Percentiles rank a stretch among this genome's conserved stretches.
Conservation (phyloP, 2,888 invertebrate species). For the Orchesellides sinensis region DNA sequence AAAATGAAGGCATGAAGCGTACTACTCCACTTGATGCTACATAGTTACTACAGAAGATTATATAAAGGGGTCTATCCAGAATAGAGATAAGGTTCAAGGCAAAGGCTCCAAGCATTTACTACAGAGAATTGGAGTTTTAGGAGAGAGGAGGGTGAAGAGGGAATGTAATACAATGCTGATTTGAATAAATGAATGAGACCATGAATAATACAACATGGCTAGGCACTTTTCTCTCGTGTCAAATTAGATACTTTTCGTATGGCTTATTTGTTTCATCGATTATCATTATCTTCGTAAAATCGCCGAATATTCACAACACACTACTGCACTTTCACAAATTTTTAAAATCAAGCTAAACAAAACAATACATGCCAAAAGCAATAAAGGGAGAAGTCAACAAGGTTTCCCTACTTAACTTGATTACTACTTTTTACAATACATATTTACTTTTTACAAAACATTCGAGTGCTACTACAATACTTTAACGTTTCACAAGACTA, state of each 20-base stretch:
- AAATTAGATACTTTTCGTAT: slow-evolving; percentile 22
- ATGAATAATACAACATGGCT: slow-evolving; percentile 44
- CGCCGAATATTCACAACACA: no score
- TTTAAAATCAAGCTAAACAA: no score
- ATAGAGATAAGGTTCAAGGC: neutral
- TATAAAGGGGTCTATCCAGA: neutral
- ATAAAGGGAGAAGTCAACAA: no score
- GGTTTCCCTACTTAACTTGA: no score
- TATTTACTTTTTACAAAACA: no score
- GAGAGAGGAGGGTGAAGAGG: neutral
- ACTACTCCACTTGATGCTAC: no score
- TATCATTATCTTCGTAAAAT: slow-evolving; percentile 16
- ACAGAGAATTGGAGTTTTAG: no score
- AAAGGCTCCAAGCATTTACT: neutral
- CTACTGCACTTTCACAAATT: no score
- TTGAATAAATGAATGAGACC: slow-evolving; percentile 58
- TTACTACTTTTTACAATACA: no score
- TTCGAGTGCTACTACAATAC: no score
- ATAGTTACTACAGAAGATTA: neutral
- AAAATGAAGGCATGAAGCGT: no score
- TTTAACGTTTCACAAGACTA: slow-evolving; percentile 6
- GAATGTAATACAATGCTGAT: slow-evolving; percentile 32
- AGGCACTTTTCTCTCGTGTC: neutral
- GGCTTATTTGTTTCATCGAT: slow-evolving; percentile 3
- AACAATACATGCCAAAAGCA: no score